A percentile compares a stretch with the other conserved stretches of the same genome.
Conservation (phyloP, 2,113 vertebrate genomes). For the Mobula hypostoma region DNA sequence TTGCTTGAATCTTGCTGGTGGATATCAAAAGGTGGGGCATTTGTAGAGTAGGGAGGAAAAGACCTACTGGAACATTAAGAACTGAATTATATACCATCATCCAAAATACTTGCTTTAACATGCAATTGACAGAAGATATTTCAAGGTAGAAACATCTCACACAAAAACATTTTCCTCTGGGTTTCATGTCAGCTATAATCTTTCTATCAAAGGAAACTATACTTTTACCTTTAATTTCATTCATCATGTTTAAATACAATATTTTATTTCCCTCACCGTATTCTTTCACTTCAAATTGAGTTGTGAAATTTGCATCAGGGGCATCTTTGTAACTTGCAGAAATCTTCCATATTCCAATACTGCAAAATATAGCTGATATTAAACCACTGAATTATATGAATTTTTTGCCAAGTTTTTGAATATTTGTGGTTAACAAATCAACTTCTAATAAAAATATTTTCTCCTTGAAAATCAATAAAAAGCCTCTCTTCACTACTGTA, state of each 20-base stretch:
- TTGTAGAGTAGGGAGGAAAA: neutral
- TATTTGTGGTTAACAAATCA: neutral
- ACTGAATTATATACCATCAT: neutral
- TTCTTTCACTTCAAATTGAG: conserved; percentile 64
- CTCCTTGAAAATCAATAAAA: neutral
- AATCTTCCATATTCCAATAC: conserved; percentile 58
- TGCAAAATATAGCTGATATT: conserved; percentile 39
- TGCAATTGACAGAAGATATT: no score
- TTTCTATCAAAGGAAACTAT: neutral
- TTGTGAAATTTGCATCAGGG: conserved; percentile 44
- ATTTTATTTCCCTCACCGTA: conserved; percentile 52
- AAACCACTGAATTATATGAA: neutral
- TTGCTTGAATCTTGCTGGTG: neutral
- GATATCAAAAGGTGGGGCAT: neutral
- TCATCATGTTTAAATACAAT: neutral
- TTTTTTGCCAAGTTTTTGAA: neutral
- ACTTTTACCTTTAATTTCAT: neutral
- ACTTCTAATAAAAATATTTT: neutral
- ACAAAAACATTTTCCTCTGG: neutral
- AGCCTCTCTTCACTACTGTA: neutral
- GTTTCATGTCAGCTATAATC: neutral
- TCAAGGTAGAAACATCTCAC: neutral
- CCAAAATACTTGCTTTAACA: neutral
- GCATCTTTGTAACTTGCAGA: conserved; percentile 50
- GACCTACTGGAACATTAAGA: neutral